phyloP scores from a whole-genome alignment of 1,140 invertebrate genomes.

The Melipona quadrifasciata region DNA sequence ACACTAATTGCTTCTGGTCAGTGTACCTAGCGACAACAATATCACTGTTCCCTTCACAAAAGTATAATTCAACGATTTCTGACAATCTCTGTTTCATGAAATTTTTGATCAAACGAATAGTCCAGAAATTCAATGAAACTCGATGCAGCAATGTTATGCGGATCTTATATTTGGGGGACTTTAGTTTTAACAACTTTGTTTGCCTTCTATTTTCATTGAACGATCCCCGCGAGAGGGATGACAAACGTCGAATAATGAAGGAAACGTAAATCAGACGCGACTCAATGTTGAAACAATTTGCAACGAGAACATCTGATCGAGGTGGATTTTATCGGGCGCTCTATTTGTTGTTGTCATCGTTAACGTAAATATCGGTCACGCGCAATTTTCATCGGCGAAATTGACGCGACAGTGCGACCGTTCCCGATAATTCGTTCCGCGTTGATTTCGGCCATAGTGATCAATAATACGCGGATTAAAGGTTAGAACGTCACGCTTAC shows the following conservation, averaged over 20 bases:
- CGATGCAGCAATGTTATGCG: too few species aligned
- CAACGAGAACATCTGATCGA: background rate
- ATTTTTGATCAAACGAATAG: too few species aligned
- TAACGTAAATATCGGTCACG: background rate
- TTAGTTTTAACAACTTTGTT: background rate
- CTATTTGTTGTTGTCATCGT: background rate
- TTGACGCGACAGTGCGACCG: background rate
- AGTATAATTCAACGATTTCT: too few species aligned
- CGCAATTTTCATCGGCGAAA: background rate
- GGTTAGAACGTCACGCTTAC: background rate
- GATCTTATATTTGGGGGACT: too few species aligned
- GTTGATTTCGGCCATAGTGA: background rate
- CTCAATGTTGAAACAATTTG: background rate
- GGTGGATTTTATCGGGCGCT: background rate
- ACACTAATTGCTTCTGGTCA: too few species aligned
- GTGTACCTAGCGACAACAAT: too few species aligned
- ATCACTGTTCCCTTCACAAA: too few species aligned
- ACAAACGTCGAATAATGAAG: background rate
- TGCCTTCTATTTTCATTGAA: background rate
- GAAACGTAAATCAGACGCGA: background rate
- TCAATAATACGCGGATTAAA: background rate
- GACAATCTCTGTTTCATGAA: too few species aligned
- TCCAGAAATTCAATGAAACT: too few species aligned
- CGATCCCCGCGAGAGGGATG: background rate
- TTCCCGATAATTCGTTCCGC: constrained; percentile 1